Conservation (phyloP, 2,888 invertebrate species). For the Siphlonurus alternatus region DNA sequence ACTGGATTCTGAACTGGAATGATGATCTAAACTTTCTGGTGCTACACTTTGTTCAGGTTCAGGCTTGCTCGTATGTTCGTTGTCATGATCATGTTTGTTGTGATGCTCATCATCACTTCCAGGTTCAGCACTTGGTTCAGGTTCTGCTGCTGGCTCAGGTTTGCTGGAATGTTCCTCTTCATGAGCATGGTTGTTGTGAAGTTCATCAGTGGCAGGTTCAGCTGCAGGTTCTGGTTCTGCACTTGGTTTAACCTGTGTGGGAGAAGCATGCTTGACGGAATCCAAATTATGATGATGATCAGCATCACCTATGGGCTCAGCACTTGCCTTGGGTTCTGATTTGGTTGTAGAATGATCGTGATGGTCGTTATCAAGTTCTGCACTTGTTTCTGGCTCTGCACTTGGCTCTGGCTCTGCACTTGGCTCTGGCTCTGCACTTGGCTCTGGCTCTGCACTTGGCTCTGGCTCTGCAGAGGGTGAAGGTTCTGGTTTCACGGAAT, state of each 20-base stretch:
- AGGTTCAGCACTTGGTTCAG: not conserved
- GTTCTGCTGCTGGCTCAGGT: not conserved
- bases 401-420: conserved; percentile 13
- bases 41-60: not conserved
- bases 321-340: conserved; percentile 14
- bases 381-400: not conserved
- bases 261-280: conserved; percentile 15
- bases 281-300: conserved; percentile 8
- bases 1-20: not conserved
- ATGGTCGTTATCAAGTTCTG: not conserved
- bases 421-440: conserved; percentile 16
- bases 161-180: not conserved
- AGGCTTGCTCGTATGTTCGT: not conserved
- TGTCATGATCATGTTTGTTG: not conserved
- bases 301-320: conserved; percentile 12
- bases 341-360: conserved; percentile 15
- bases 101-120: not conserved
- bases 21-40: not conserved
- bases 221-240: conserved; percentile 14
- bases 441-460: conserved; percentile 3
- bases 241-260: conserved; percentile 15
- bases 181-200: not conserved
- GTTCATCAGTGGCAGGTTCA: conserved; percentile 12
- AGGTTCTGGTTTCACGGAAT: conserved; percentile 10
- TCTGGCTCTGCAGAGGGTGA: conserved; percentile 16